Evolutionary conservation across 2,888 invertebrate species (phyloP).

Genomic region (Spisula subtruncata): DNA sequence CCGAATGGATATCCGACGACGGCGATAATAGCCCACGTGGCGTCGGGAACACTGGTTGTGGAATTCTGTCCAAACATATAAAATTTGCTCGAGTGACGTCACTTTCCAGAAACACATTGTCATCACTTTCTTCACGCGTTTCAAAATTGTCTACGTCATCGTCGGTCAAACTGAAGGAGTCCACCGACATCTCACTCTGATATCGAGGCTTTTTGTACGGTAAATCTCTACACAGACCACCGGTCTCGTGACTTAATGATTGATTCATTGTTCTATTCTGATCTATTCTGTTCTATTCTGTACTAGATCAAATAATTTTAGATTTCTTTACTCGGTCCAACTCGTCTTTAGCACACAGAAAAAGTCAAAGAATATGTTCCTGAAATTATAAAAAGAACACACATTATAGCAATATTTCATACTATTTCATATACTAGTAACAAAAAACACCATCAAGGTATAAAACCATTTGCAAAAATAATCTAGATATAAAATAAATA

Average conservation of each 20-base stretch:
- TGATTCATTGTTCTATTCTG: background rate
- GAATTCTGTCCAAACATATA: slow-evolving; percentile 75
- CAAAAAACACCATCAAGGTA: too few relatives aligned
- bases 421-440: too few relatives aligned
- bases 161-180: slow-evolving; percentile 57
- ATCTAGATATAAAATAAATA: too few relatives aligned
- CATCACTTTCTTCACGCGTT: slow-evolving; percentile 73
- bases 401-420: background rate
- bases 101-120: slow-evolving; percentile 75
- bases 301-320: too few relatives aligned
- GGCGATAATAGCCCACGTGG: slow-evolving; percentile 60
- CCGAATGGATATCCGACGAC: slow-evolving; percentile 63
- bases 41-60: slow-evolving; percentile 64
- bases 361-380: background rate
- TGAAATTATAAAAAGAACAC: background rate
- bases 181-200: slow-evolving; percentile 55
- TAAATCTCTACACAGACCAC: background rate
- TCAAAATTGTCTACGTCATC: slow-evolving; percentile 64
- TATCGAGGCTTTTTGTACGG: slow-evolving; percentile 22
- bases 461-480: too few relatives aligned
- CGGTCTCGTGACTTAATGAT: background rate
- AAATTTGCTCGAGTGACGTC: slow-evolving; percentile 67
- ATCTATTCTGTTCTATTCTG: too few relatives aligned
- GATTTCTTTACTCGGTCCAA: background rate
- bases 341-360: background rate